A percentile compares a stretch with the other conserved stretches of the same genome.
phyloP scores from a whole-genome alignment of 2,113 vertebrate species.

The Megaleporinus macrocephalus region DNA sequence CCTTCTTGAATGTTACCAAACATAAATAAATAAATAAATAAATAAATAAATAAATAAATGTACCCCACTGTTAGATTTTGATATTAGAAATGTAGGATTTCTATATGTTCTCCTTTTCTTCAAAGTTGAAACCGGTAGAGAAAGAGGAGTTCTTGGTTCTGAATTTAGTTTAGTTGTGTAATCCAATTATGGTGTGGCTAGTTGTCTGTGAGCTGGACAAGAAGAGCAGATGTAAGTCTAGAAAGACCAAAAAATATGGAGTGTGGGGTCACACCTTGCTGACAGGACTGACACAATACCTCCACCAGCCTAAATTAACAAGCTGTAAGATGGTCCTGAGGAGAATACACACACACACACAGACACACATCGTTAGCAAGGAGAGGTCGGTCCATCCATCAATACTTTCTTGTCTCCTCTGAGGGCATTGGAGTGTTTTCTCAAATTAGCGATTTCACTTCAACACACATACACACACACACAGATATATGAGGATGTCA shows the following conservation, averaged over 20 bases:
- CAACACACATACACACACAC: slow-evolving; percentile 34
- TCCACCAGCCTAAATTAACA: slow-evolving; percentile 72
- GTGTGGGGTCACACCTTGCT: slow-evolving; percentile 10
- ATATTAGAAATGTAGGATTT: not conserved
- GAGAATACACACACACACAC: not conserved
- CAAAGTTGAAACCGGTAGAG: not conserved
- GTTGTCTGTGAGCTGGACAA: not conserved
- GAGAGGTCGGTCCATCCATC: slow-evolving; percentile 71
- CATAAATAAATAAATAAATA: too few species aligned
- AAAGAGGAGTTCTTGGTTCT: not conserved
- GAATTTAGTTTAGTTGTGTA: not conserved
- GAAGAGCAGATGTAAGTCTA: not conserved
- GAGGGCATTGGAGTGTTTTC: slow-evolving; percentile 68
- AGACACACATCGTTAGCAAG: slow-evolving; percentile 33
- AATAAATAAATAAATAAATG: too few species aligned
- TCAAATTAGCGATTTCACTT: slow-evolving; percentile 77
- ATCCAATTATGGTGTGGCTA: not conserved
- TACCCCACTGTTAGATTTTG: too few species aligned
- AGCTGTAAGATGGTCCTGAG: not conserved
- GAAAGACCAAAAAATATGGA: not conserved
- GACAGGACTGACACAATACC: slow-evolving; percentile 36
- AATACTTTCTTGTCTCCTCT: slow-evolving; percentile 62
- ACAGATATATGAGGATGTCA: slow-evolving; percentile 1
- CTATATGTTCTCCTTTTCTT: not conserved
- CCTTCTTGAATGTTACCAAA: too few species aligned